Percentiles rank a stretch among this genome's conserved stretches.
Conservation (phyloP, 2,797 vertebrate genomes). For the Pachyuromys duprasi region DNA sequence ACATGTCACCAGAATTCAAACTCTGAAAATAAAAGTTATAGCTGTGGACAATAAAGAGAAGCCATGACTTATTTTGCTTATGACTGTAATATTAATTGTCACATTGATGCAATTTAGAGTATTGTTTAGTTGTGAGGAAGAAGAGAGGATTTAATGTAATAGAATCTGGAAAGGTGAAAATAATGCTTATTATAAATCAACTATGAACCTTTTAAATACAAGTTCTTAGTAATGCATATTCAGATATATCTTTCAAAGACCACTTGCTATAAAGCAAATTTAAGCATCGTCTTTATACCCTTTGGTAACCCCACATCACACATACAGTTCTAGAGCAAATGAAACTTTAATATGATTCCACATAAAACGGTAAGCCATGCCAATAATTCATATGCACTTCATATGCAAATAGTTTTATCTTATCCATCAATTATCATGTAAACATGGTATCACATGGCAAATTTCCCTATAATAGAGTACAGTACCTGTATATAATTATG, state of each 20-base stretch:
- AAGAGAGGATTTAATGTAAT: constrained; percentile 78
- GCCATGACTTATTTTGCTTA: constrained; percentile 84
- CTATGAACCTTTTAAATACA: constrained; percentile 69
- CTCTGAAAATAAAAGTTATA: constrained; percentile 80
- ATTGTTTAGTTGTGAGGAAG: constrained; percentile 81
- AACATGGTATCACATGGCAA: constrained; percentile 85
- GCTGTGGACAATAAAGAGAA: constrained; percentile 81
- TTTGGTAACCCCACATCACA: constrained; percentile 86
- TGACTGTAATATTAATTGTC: constrained; percentile 84
- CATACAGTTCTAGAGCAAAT: constrained; percentile 86
- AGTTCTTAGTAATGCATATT: constrained; percentile 76
- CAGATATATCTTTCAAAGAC: constrained; percentile 77
- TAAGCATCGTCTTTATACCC: constrained; percentile 85
- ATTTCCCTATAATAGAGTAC: constrained; percentile 77
- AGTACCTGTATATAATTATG: constrained; percentile 84
- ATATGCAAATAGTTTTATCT: constrained; percentile 86
- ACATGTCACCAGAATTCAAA: constrained; percentile 85
- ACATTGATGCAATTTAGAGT: constrained; percentile 76
- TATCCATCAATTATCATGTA: constrained; percentile 85
- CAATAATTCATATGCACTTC: constrained; percentile 87
- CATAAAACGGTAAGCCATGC: constrained; percentile 86
- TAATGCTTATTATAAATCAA: constrained; percentile 81
- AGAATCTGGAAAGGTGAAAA: constrained; percentile 80
- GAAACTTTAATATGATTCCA: constrained; percentile 90
- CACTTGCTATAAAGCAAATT: constrained; percentile 84